A percentile compares a stretch with the other conserved stretches of the same genome.
Conservation (phyloP, 2,113 vertebrate species). For the Ia io region DNA sequence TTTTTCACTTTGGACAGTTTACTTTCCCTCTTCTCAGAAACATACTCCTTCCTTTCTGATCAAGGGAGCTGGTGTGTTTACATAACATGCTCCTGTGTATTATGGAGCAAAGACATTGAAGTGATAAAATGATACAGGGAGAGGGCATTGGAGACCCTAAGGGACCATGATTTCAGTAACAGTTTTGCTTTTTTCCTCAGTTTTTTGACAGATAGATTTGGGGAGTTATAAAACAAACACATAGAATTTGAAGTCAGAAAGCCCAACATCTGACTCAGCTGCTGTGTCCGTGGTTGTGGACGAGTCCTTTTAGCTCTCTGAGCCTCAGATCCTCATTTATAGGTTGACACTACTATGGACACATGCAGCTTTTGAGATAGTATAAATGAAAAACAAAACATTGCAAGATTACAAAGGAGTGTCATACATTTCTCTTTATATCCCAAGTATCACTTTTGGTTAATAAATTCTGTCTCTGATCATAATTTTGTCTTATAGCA, state of each 20-base stretch:
- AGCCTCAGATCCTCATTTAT: not conserved
- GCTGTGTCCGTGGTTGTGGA: not conserved
- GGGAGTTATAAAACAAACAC: not conserved
- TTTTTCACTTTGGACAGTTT: not conserved
- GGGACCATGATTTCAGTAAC: not conserved
- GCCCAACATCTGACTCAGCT: not conserved
- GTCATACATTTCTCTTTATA: not conserved
- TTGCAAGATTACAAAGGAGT: not conserved
- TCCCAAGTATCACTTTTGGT: not conserved
- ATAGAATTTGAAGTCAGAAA: not conserved
- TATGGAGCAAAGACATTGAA: not conserved
- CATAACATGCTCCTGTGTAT: not conserved
- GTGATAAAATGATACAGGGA: not conserved
- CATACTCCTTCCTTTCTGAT: not conserved
- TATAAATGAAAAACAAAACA: not conserved
- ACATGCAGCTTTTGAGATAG: not conserved
- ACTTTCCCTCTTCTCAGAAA: not conserved
- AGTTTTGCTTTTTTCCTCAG: not conserved
- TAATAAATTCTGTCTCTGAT: not conserved
- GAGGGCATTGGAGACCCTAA: fast-evolving
- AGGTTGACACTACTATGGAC: not conserved
- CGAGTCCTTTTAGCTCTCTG: not conserved
- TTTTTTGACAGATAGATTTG: not conserved
- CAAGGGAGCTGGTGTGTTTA: not conserved
- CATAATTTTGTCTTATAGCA: not conserved